These are phyloP conservation scores for Porites australiensis DNA, from an alignment of 64 coral and sea anemone species.

Conservation along the genomic window DNA sequence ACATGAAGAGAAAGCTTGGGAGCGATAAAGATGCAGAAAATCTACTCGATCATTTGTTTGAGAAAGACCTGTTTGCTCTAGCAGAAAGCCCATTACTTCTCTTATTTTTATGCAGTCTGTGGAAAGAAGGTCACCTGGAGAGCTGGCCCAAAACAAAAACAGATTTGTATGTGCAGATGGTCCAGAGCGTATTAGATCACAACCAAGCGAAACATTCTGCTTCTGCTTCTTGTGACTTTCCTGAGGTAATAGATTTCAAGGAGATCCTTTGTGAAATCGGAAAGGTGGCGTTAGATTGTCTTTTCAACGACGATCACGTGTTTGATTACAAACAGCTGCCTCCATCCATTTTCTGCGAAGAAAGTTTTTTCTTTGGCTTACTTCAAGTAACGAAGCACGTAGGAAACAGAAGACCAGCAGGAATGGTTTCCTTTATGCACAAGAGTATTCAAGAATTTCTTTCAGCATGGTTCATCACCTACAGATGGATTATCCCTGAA, in stretches of 20 bases:
- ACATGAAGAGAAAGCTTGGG: neutral
- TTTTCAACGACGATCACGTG: neutral
- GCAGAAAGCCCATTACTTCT: constrained; percentile 1
- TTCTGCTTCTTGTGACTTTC: neutral
- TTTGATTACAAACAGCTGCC: neutral
- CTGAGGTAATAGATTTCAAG: neutral
- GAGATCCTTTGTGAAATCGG: constrained; percentile 9
- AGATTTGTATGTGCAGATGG: neutral
- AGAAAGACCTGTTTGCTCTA: neutral
- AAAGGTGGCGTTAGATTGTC: constrained; percentile 6
- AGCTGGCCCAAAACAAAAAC: neutral
- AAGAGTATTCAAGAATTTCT: constrained; percentile 30
- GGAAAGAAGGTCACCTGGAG: neutral
- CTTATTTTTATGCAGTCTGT: neutral
- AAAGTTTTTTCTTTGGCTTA: neutral
- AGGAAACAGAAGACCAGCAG: neutral
- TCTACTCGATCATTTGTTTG: neutral
- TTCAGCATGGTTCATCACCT: constrained; percentile 15
- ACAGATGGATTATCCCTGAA: neutral
- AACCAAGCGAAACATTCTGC: neutral
- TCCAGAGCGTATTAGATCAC: neutral
- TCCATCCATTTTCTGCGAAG: neutral
- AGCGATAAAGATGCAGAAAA: neutral
- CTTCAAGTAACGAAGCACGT: neutral
- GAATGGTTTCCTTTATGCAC: constrained; percentile 13